phyloP scores from a whole-genome alignment of 1,140 invertebrate genomes.

The Paralvinella palmiformis region DNA sequence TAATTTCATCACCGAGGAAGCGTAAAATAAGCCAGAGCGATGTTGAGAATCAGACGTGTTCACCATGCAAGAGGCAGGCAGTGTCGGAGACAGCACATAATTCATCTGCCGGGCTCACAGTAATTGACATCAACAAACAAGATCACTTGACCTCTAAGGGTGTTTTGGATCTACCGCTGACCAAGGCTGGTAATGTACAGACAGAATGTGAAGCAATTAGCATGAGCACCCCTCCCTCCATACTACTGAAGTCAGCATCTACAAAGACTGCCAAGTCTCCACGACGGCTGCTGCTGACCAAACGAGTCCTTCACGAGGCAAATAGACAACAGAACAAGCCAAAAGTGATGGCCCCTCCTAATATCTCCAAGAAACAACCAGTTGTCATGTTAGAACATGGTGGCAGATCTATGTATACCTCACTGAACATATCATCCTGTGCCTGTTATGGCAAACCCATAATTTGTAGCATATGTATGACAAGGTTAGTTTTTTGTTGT shows the following conservation, averaged over 20 bases:
- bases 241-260: slow-evolving; percentile 19
- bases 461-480: slow-evolving; percentile 7
- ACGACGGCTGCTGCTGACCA: slow-evolving; percentile 27
- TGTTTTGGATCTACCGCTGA: not conserved
- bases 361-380: not conserved
- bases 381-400: not conserved
- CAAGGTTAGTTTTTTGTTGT: slow-evolving; percentile 5
- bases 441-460: not conserved
- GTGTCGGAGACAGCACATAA: not conserved
- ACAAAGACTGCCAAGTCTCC: slow-evolving; percentile 31
- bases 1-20: slow-evolving; percentile 1
- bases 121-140: not conserved
- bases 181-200: not conserved
- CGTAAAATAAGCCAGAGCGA: not conserved
- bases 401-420: not conserved
- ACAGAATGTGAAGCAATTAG: slow-evolving; percentile 11
- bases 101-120: too few relatives aligned
- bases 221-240: slow-evolving; percentile 26
- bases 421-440: not conserved
- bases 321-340: too few relatives aligned
- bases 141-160: not conserved
- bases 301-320: slow-evolving; percentile 21
- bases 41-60: not conserved
- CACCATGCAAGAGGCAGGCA: not conserved
- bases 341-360: not conserved